These are phyloP conservation scores for Alosa alosa DNA, from an alignment of 2,113 vertebrate species.

Conservation along the genomic window DNA sequence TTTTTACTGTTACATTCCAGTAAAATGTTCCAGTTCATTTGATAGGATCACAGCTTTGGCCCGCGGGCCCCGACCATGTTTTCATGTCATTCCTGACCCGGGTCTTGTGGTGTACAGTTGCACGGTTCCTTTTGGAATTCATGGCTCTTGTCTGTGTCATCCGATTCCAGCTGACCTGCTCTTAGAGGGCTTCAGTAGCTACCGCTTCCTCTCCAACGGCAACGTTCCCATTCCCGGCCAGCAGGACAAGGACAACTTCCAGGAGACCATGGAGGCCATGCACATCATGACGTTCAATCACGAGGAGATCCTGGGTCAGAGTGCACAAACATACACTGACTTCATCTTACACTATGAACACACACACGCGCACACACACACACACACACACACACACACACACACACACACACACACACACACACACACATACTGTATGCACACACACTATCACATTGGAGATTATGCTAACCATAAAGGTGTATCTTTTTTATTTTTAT, in stretches of 20 bases:
- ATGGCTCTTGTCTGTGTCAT: not conserved
- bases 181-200: constrained; percentile 85
- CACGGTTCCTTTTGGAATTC: not conserved
- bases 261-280: constrained; percentile 99
- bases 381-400: not conserved
- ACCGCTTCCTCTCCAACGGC: constrained; percentile 95
- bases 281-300: constrained; percentile 98
- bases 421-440: not conserved
- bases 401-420: not conserved
- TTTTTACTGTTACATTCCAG: not conserved
- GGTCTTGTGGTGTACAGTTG: not conserved
- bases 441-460: not conserved
- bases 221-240: constrained; percentile 97
- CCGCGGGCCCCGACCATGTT: not conserved
- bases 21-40: not conserved
- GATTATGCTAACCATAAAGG: not conserved
- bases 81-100: constrained; percentile 1
- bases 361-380: not conserved
- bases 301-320: constrained; percentile 92
- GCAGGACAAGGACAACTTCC: constrained; percentile 98
- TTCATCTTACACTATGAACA: not conserved
- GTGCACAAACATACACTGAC: not conserved
- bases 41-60: constrained; percentile 3
- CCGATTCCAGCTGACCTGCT: constrained; percentile 78
- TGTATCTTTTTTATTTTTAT: not conserved